A percentile compares a stretch with the other conserved stretches of the same genome.
These are phyloP conservation scores for Plodia interpunctella DNA, from an alignment of 1,140 invertebrate species.

Conservation along the genomic window DNA sequence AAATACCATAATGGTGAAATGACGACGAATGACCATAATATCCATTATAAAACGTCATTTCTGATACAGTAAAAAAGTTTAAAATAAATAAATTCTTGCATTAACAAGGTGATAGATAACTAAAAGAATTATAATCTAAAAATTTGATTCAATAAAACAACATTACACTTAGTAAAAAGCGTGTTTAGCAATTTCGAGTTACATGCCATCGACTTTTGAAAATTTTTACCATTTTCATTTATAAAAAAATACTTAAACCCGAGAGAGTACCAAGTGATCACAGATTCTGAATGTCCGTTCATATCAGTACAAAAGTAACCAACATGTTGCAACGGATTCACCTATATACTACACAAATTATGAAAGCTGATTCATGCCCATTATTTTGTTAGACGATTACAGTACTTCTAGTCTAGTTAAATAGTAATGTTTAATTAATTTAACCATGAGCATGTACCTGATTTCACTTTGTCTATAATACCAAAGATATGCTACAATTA, in stretches of 20 bases:
- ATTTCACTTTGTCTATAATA: constrained; percentile 50
- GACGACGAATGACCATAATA: neutral
- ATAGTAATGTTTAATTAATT: neutral
- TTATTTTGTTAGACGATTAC: neutral
- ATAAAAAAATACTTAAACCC: constrained; percentile 68
- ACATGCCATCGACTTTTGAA: constrained; percentile 39
- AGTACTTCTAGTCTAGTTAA: neutral
- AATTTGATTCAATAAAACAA: constrained; percentile 48
- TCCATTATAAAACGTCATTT: constrained; percentile 7
- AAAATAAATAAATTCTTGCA: constrained; percentile 20
- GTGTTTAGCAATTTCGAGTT: constrained; percentile 56
- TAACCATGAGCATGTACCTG: constrained; percentile 54
- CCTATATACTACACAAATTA: constrained; percentile 48
- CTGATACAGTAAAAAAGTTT: constrained; percentile 17
- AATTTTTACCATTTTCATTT: constrained; percentile 57
- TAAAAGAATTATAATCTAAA: constrained; percentile 24
- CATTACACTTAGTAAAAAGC: constrained; percentile 41
- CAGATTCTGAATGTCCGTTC: constrained; percentile 72
- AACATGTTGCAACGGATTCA: constrained; percentile 62
- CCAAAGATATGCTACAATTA: constrained; percentile 57
- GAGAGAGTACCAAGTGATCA: constrained; percentile 76
- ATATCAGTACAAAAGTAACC: constrained; percentile 70
- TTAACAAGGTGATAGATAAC: constrained; percentile 18
- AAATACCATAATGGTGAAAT: constrained; percentile 23
- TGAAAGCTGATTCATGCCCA: constrained; percentile 64